Evolutionary conservation across 2,113 vertebrate species (phyloP).

Genomic region (Oxyura jamaicensis): DNA sequence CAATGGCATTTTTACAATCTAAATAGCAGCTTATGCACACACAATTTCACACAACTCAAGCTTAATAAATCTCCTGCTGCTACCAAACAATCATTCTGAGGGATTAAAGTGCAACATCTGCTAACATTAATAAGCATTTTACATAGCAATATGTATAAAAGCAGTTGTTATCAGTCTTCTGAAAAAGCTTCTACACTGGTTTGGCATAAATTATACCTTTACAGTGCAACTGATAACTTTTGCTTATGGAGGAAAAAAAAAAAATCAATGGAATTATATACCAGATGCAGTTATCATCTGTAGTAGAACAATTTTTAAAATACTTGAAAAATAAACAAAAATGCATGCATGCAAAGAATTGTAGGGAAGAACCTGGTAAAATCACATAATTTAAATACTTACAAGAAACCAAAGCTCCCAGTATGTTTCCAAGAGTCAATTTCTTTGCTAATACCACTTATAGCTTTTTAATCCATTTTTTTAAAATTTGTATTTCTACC

Average conservation of each 20-base stretch:
- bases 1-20: constrained; percentile 82
- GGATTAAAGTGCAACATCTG: constrained; percentile 83
- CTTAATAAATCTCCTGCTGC: constrained; percentile 85
- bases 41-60: constrained; percentile 83
- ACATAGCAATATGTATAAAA: constrained; percentile 73
- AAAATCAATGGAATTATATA: not conserved
- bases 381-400: not conserved
- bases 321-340: constrained; percentile 5
- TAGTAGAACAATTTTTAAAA: constrained; percentile 15
- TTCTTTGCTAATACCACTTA: not conserved
- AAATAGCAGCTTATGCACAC: constrained; percentile 82
- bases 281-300: not conserved
- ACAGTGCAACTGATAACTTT: constrained; percentile 55
- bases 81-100: constrained; percentile 82
- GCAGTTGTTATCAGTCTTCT: constrained; percentile 69
- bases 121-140: constrained; percentile 81
- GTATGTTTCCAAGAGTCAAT: not conserved
- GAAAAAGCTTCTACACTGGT: constrained; percentile 66
- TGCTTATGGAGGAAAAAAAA: not conserved
- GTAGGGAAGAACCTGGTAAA: constrained; percentile 2
- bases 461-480: not conserved
- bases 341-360: not conserved
- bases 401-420: not conserved
- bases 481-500: not conserved
- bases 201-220: constrained; percentile 70